Evolutionary conservation across 2,797 vertebrate species (phyloP).

Genomic region (Mormyrops attenuatus): DNA sequence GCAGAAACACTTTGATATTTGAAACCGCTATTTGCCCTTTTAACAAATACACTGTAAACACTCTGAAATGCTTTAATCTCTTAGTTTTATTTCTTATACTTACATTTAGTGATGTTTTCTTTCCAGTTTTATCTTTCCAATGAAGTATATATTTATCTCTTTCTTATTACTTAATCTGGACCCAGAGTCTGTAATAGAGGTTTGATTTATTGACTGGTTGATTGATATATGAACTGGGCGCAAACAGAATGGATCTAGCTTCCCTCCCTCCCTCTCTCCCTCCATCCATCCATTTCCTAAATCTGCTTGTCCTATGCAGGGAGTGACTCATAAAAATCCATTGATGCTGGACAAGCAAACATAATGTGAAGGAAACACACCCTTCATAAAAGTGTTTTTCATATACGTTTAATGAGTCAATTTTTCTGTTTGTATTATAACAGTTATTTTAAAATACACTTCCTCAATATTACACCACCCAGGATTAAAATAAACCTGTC

Average conservation of each 20-base stretch:
- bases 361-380: background rate
- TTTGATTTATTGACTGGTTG: background rate
- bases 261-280: background rate
- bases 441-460: background rate
- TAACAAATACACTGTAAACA: background rate
- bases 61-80: background rate
- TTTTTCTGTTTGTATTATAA: background rate
- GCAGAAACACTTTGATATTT: background rate
- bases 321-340: background rate
- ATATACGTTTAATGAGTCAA: background rate
- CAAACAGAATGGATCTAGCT: background rate
- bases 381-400: background rate
- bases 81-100: background rate
- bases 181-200: background rate
- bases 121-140: background rate
- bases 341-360: background rate
- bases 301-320: background rate
- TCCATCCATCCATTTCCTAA: background rate
- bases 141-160: background rate
- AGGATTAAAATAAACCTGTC: background rate
- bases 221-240: background rate
- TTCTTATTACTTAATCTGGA: background rate
- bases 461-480: background rate
- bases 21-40: background rate
- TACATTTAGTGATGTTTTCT: background rate